A percentile compares a stretch with the other conserved stretches of the same genome.
Evolutionary conservation across 2,797 vertebrate genomes (phyloP).

Genomic region (Echiichthys vipera): DNA sequence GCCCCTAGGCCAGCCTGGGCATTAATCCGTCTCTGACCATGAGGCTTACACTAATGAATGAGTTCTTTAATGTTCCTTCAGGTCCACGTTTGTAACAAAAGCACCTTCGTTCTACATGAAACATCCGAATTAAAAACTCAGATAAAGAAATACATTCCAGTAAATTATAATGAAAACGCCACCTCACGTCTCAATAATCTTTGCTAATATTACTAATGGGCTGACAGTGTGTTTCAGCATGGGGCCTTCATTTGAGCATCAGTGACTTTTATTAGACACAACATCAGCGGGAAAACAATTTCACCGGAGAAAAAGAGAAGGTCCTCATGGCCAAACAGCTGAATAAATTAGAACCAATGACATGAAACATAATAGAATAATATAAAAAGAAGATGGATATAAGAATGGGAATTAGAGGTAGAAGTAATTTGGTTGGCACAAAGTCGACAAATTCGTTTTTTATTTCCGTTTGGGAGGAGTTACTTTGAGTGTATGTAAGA

Average conservation of each 20-base stretch:
- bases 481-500: no score
- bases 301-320: background rate
- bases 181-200: background rate
- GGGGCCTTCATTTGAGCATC: conserved; percentile 1
- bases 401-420: no score
- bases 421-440: no score
- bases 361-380: background rate
- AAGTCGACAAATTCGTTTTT: no score
- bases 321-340: conserved; percentile 4
- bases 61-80: no score
- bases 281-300: conserved; percentile 10
- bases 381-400: no score
- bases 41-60: background rate
- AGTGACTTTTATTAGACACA: conserved; percentile 2
- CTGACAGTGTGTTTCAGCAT: background rate
- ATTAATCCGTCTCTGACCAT: no score
- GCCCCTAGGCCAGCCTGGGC: no score
- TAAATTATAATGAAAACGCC: conserved; percentile 5
- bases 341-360: no score
- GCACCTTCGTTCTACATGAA: background rate
- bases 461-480: no score
- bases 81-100: background rate
- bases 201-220: conserved; percentile 10
- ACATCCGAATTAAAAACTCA: no score
- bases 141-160: background rate